Evolutionary conservation across 2,888 invertebrate species (phyloP).

Genomic region (Vesta saturnalis): DNA sequence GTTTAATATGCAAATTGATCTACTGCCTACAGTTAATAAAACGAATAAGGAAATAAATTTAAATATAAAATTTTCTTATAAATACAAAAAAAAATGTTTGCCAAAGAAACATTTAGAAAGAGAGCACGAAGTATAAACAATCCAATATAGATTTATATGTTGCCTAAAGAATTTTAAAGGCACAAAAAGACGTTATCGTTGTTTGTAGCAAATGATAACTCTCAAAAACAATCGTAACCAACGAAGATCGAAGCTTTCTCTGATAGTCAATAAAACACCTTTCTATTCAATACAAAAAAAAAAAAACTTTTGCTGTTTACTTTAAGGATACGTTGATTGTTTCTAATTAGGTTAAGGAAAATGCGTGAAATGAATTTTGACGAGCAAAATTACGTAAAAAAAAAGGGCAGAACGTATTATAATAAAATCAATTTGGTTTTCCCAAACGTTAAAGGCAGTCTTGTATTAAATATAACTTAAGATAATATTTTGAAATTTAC

Average conservation of each 20-base stretch:
- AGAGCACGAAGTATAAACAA: background rate
- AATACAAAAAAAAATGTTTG: background rate
- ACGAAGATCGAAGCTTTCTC: background rate
- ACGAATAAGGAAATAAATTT: no score
- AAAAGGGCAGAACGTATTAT: no score
- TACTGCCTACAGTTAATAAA: no score
- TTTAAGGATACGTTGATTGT: no score
- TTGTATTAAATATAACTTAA: no score
- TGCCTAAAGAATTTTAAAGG: background rate
- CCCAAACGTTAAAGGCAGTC: no score
- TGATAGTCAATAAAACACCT: background rate
- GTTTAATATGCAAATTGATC: no score
- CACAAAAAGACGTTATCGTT: conserved; percentile 1
- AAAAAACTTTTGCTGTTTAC: no score
- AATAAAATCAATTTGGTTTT: no score
- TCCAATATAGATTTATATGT: background rate
- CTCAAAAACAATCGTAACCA: background rate
- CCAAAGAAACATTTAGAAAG: no score
- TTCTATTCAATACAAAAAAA: background rate
- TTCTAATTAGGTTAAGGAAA: background rate
- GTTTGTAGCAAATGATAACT: background rate
- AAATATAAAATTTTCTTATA: background rate
- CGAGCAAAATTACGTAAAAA: no score
- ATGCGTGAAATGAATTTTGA: background rate
- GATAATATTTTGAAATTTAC: conserved; percentile 24